Conservation (phyloP, 2,113 vertebrate species). For the Aspiorhynchus laticeps region DNA sequence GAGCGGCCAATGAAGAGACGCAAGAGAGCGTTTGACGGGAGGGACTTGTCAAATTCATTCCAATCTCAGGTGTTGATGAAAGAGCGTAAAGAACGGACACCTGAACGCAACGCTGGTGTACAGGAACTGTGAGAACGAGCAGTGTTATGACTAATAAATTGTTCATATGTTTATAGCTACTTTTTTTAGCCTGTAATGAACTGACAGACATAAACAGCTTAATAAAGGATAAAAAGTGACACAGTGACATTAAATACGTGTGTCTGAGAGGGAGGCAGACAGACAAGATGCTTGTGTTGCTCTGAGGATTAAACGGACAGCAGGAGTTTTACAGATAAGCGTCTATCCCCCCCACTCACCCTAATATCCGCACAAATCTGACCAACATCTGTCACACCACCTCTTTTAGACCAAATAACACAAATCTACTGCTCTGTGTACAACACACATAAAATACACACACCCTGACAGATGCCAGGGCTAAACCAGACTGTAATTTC, state of each 20-base stretch:
- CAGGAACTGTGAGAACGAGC: neutral
- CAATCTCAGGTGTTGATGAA: constrained; percentile 11
- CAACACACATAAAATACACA: constrained; percentile 27
- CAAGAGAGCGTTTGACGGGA: constrained; percentile 3
- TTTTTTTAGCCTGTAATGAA: neutral
- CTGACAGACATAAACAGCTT: constrained; percentile 3
- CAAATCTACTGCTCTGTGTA: constrained; percentile 27
- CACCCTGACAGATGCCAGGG: constrained; percentile 20
- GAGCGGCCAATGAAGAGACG: constrained; percentile 35
- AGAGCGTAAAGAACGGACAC: neutral
- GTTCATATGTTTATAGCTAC: neutral
- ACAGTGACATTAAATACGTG: constrained; percentile 42
- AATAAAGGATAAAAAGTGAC: constrained; percentile 31
- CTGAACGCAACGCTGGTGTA: neutral
- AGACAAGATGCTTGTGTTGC: constrained; percentile 28
- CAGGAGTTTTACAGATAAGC: constrained; percentile 56
- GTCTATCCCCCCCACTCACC: constrained; percentile 3
- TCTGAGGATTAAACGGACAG: constrained; percentile 56
- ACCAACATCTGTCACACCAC: constrained; percentile 56
- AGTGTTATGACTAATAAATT: neutral
- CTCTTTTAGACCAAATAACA: constrained; percentile 46
- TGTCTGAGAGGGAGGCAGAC: constrained; percentile 18
- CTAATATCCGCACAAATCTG: constrained; percentile 57
- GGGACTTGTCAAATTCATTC: constrained; percentile 16
- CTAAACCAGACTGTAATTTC: neutral